These are phyloP conservation scores for Cirrhinus mrigala DNA, from an alignment of 2,797 vertebrate species.

Conservation along the genomic window DNA sequence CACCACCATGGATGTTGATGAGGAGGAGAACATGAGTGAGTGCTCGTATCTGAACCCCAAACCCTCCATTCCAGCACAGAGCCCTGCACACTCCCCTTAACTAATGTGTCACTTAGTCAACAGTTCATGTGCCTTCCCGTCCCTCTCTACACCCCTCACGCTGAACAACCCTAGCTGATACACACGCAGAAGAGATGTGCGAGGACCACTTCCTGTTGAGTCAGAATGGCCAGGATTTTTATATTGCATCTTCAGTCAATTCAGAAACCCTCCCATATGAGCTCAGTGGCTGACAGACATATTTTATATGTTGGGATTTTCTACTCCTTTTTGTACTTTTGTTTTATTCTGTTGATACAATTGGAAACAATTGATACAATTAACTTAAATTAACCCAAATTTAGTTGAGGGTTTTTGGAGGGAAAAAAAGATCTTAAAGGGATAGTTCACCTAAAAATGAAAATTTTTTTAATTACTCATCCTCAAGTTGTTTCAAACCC, in stretches of 20 bases:
- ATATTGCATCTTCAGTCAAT: not conserved
- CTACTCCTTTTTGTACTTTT: not conserved
- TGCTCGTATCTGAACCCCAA: conserved; percentile 54
- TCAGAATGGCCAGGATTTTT: not conserved
- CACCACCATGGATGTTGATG: conserved; percentile 90
- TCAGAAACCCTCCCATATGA: not conserved
- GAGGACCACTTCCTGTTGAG: not conserved
- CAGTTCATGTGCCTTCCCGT: not conserved
- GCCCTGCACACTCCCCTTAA: not conserved
- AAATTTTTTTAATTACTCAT: too few relatives aligned
- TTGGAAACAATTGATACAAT: not conserved
- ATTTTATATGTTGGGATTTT: not conserved
- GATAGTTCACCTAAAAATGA: too few relatives aligned
- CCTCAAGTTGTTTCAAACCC: too few relatives aligned
- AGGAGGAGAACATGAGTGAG: conserved; percentile 99
- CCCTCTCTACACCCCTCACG: not conserved
- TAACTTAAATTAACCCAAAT: not conserved
- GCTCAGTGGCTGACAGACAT: not conserved
- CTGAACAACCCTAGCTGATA: not conserved
- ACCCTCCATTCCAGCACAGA: conserved; percentile 41
- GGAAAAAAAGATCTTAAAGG: too few relatives aligned
- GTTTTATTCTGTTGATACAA: not conserved
- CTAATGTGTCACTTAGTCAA: conserved; percentile 2
- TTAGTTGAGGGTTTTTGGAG: not conserved
- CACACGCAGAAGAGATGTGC: not conserved